A percentile compares a stretch with the other conserved stretches of the same genome.
Evolutionary conservation across 2,113 vertebrate species (phyloP).

Genomic region (Xiphophorus hellerii): DNA sequence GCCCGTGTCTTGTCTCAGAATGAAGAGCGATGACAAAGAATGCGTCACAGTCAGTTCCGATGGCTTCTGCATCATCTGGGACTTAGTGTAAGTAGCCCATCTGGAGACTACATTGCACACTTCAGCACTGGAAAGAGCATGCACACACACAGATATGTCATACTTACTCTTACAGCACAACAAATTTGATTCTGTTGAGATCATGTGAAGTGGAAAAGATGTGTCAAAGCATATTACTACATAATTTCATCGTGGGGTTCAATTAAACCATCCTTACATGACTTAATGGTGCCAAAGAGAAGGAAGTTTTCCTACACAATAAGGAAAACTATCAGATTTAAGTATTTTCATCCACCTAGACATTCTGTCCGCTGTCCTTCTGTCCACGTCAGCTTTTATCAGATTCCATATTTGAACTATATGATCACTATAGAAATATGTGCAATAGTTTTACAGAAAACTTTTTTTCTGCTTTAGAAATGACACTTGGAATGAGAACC

Average conservation of each 20-base stretch:
- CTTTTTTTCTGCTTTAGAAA: no score
- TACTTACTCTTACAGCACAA: not conserved
- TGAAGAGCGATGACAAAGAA: constrained; percentile 84
- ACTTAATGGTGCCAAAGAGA: not conserved
- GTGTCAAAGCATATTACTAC: not conserved
- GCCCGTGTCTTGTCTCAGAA: constrained; percentile 81
- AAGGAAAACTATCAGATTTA: no score
- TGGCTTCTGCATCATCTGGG: constrained; percentile 91
- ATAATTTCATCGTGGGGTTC: not conserved
- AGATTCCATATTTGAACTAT: no score
- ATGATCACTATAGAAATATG: no score
- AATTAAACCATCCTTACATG: not conserved
- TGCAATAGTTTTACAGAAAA: no score
- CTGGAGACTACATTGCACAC: not conserved
- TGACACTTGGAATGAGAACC: no score
- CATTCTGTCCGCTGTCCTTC: no score
- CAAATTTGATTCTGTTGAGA: not conserved
- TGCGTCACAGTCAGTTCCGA: constrained; percentile 86
- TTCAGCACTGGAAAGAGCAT: not conserved
- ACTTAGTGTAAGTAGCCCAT: constrained; percentile 83
- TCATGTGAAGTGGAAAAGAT: constrained; percentile 1
- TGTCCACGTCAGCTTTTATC: no score
- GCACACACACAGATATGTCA: not conserved
- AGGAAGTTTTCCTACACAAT: no score
- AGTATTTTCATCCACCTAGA: no score